Evolutionary conservation across 2,797 vertebrate genomes (phyloP).

Genomic region (Chaunax sp.): DNA sequence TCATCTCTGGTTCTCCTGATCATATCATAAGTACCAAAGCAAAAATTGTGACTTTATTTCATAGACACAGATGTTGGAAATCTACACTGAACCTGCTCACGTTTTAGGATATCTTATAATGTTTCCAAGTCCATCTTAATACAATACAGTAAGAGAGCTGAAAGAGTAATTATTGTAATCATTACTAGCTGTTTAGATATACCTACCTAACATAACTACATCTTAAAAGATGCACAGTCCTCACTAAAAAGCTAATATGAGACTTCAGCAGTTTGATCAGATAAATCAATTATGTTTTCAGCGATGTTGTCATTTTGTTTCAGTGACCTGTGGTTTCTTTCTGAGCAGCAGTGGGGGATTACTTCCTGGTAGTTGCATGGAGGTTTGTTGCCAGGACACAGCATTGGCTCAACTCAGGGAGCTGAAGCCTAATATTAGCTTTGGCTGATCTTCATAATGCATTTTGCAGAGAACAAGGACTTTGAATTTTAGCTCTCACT

Average conservation of each 20-base stretch:
- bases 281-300: background rate
- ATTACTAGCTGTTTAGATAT: too few species aligned
- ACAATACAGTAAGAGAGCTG: background rate
- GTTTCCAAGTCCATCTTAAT: background rate
- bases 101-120: too few species aligned
- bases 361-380: background rate
- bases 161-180: background rate
- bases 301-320: background rate
- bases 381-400: constrained; percentile 12
- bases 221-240: background rate
- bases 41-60: background rate
- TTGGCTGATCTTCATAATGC: too few species aligned
- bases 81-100: background rate
- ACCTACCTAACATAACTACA: background rate
- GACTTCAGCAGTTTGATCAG: background rate
- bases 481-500: background rate
- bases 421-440: too few species aligned
- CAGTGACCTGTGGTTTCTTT: background rate
- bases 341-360: background rate
- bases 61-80: background rate
- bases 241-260: background rate
- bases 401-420: too few species aligned
- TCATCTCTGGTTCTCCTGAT: too few species aligned
- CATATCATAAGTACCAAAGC: too few species aligned
- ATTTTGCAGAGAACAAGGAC: too few species aligned